Percentiles rank a stretch among this genome's conserved stretches.
Evolutionary conservation across 1,140 invertebrate species (phyloP).

Genomic region (Trissolcus basalis): DNA sequence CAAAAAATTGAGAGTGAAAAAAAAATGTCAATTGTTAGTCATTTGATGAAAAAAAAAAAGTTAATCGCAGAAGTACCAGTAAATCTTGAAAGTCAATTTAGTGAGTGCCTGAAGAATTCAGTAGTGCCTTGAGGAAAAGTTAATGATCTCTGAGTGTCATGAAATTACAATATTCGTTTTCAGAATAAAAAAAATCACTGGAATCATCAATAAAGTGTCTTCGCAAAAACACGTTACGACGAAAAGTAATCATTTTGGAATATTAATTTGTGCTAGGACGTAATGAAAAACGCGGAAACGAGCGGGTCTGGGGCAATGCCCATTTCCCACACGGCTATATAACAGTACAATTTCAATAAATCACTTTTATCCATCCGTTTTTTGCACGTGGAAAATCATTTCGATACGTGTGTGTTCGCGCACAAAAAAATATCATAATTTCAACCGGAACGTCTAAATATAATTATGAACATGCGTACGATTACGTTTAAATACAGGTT

Average conservation of each 20-base stretch:
- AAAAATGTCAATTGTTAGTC: too few relatives aligned
- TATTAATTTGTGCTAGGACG: neutral
- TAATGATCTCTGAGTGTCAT: too few relatives aligned
- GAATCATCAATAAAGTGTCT: too few relatives aligned
- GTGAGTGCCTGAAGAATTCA: too few relatives aligned
- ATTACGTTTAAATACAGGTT: slow-evolving; percentile 47
- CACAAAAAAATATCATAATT: slow-evolving; percentile 24
- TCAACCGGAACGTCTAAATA: slow-evolving; percentile 29
- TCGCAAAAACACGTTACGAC: too few relatives aligned
- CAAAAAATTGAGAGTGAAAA: too few relatives aligned
- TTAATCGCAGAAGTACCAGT: too few relatives aligned
- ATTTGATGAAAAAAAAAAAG: too few relatives aligned
- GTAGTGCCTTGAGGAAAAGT: too few relatives aligned
- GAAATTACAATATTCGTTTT: too few relatives aligned
- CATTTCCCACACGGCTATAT: slow-evolving; percentile 17
- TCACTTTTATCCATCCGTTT: slow-evolving; percentile 28
- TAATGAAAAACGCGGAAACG: neutral
- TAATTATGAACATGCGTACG: slow-evolving; percentile 27
- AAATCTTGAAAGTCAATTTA: too few relatives aligned
- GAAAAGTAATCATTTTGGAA: neutral
- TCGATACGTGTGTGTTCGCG: slow-evolving; percentile 11
- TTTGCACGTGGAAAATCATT: slow-evolving; percentile 19
- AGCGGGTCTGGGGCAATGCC: neutral
- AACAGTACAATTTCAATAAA: slow-evolving; percentile 30
- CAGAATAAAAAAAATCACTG: too few relatives aligned